Evolutionary conservation across 1,140 invertebrate species (phyloP).

Genomic region (Ditylenchus dipsaci): DNA sequence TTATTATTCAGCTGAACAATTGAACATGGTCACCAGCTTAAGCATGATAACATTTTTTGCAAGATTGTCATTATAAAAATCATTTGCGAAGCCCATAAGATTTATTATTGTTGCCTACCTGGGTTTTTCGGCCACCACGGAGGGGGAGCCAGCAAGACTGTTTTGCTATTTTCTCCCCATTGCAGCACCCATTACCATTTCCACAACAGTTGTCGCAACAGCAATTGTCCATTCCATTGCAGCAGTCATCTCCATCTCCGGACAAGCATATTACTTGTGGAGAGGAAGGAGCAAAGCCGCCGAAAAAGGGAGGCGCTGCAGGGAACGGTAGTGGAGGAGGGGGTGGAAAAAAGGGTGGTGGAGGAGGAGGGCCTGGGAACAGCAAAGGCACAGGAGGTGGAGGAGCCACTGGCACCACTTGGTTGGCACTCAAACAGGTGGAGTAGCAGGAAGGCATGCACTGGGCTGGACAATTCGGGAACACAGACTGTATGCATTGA

Average conservation of each 20-base stretch:
- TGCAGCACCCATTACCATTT: neutral
- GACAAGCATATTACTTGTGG: neutral
- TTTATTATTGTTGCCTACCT: too few species aligned
- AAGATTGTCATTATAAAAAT: too few species aligned
- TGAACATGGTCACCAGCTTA: too few species aligned
- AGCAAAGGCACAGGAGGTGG: constrained; percentile 2
- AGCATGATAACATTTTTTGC: too few species aligned
- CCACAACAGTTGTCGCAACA: too few species aligned
- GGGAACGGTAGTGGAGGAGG: neutral
- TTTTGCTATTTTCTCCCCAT: neutral
- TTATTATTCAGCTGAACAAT: too few species aligned
- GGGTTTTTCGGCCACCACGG: neutral
- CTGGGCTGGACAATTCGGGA: constrained; percentile 6
- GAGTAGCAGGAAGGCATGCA: constrained; percentile 8
- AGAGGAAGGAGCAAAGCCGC: neutral
- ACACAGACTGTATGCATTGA: constrained; percentile 3
- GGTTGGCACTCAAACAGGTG: constrained; percentile 9
- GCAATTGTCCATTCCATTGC: too few species aligned
- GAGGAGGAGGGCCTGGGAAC: neutral
- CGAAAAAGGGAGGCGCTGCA: neutral
- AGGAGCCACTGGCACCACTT: neutral
- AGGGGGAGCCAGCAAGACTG: neutral
- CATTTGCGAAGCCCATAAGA: too few species aligned
- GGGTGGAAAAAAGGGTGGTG: neutral
- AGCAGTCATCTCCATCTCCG: neutral